Evolutionary conservation across 2,797 vertebrate species (phyloP).

Genomic region (Hippoglossus hippoglossus): DNA sequence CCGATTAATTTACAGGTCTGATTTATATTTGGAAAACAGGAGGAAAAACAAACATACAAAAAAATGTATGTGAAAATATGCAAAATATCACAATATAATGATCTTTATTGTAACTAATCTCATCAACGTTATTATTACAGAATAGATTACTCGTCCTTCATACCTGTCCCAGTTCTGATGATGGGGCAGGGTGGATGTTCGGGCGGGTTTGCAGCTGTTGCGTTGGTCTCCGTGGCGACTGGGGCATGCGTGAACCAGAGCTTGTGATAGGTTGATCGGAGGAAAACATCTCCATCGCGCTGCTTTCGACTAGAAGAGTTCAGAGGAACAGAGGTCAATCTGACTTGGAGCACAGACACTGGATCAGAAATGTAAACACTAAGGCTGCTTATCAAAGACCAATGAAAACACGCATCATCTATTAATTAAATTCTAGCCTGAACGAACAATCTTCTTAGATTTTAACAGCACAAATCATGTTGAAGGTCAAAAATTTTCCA

Average conservation of each 20-base stretch:
- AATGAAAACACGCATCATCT: neutral
- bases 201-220: slow-evolving; percentile 90
- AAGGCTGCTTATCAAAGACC: neutral
- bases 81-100: neutral
- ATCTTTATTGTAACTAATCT: neutral
- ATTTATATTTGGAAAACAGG: too few relatives aligned
- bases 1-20: too few relatives aligned
- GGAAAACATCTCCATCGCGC: slow-evolving; percentile 85
- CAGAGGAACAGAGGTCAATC: neutral
- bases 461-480: too few relatives aligned
- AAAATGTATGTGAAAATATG: too few relatives aligned
- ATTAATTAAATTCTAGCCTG: too few relatives aligned
- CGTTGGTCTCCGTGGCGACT: slow-evolving; percentile 90
- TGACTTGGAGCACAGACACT: neutral
- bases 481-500: too few relatives aligned
- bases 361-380: neutral
- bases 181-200: slow-evolving; percentile 88
- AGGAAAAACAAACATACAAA: too few relatives aligned
- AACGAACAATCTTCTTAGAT: too few relatives aligned
- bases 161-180: slow-evolving; percentile 90
- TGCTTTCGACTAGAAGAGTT: slow-evolving; percentile 84
- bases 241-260: slow-evolving; percentile 89
- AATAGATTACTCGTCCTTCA: neutral
- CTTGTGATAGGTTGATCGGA: slow-evolving; percentile 89
- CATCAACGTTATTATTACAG: neutral